These are phyloP conservation scores for Hypothenemus hampei DNA, from an alignment of 1,140 invertebrate species.

Conservation along the genomic window DNA sequence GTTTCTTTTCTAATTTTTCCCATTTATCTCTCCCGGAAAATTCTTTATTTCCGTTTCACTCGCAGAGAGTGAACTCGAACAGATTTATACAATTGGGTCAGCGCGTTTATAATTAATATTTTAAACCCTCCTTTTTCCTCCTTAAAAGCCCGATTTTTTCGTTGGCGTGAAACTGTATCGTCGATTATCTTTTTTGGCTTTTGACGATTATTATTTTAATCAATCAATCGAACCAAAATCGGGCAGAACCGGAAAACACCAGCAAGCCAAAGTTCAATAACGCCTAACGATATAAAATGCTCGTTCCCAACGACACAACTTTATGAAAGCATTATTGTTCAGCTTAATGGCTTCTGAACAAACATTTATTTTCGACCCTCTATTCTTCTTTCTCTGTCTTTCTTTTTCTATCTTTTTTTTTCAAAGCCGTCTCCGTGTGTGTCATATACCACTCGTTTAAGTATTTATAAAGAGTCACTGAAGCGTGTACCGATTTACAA, in stretches of 20 bases:
- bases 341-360: constrained; percentile 16
- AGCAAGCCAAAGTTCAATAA: constrained; percentile 8
- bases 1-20: constrained; percentile 5
- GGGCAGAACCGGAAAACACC: too few relatives aligned
- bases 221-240: too few relatives aligned
- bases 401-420: background rate
- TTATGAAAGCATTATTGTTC: constrained; percentile 19
- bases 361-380: constrained; percentile 13
- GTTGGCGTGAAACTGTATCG: background rate
- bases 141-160: too few relatives aligned
- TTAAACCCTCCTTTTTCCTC: too few relatives aligned
- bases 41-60: constrained; percentile 2
- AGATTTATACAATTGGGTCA: constrained; percentile 6
- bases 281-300: constrained; percentile 5
- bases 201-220: too few relatives aligned
- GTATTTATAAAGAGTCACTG: constrained; percentile 10
- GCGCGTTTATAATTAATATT: constrained; percentile 3
- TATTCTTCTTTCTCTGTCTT: background rate
- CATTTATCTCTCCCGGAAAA: constrained; percentile 1
- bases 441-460: constrained; percentile 7
- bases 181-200: too few relatives aligned
- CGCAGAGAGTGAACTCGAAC: background rate
- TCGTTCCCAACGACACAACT: constrained; percentile 9
- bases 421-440: background rate
- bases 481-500: background rate